These are phyloP conservation scores for Synergus japonicus DNA, from an alignment of 2,888 invertebrate species.

Conservation along the genomic window DNA sequence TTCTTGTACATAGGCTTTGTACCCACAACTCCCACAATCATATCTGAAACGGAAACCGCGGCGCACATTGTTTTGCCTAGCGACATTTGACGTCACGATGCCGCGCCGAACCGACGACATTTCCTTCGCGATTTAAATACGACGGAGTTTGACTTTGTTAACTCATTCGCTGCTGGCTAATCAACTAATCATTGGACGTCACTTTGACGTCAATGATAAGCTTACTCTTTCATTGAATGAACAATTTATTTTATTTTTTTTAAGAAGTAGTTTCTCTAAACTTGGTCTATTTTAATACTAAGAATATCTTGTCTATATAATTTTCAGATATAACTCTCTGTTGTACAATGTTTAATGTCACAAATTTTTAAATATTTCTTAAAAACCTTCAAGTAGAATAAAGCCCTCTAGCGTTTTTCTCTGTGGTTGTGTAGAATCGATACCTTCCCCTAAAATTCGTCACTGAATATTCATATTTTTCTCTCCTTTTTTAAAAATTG, in stretches of 20 bases:
- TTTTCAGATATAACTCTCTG: too few species aligned
- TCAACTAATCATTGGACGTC: constrained; percentile 22
- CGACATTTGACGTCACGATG: constrained; percentile 72
- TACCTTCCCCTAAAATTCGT: background rate
- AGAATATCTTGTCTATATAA: background rate
- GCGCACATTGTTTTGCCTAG: constrained; percentile 70
- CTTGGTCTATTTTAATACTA: background rate
- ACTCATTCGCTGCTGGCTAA: constrained; percentile 48
- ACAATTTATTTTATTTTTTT: background rate
- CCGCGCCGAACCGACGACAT: constrained; percentile 68
- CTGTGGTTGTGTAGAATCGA: too few species aligned
- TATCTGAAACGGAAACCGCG: constrained; percentile 74
- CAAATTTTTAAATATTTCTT: too few species aligned
- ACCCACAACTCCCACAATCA: constrained; percentile 64
- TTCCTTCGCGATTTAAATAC: constrained; percentile 71
- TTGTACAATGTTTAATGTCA: too few species aligned
- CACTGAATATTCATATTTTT: background rate
- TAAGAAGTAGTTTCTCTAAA: background rate
- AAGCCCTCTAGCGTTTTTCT: too few species aligned
- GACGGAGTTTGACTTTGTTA: constrained; percentile 49
- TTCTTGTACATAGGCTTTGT: constrained; percentile 49
- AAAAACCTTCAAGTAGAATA: too few species aligned
- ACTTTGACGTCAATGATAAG: constrained; percentile 1
- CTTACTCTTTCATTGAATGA: background rate
- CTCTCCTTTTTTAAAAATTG: background rate